These are phyloP conservation scores for Dichetophora obliterata DNA, from an alignment of 2,888 invertebrate genomes.

Conservation along the genomic window DNA sequence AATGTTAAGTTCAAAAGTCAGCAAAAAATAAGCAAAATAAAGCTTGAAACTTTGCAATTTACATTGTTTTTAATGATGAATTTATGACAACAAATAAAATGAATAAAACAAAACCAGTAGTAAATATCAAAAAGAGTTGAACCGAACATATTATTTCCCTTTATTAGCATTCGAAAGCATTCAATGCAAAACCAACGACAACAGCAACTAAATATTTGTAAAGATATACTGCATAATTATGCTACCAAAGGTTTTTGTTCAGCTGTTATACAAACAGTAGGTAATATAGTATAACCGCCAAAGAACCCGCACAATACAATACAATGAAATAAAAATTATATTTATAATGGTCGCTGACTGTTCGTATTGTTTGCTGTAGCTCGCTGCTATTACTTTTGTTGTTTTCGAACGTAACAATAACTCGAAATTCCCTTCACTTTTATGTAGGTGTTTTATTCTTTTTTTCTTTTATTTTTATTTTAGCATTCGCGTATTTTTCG, in stretches of 20 bases:
- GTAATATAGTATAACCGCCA: no score
- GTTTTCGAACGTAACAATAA: background rate
- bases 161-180: no score
- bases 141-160: no score
- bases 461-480: background rate
- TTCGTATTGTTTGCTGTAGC: background rate
- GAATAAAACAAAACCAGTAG: no score
- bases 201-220: background rate
- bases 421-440: slow-evolving; percentile 15
- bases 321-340: no score
- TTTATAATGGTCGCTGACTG: background rate
- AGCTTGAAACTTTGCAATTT: no score
- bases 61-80: no score
- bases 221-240: background rate
- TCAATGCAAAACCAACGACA: background rate
- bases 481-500: background rate
- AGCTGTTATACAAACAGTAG: background rate
- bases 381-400: background rate
- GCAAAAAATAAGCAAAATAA: no score
- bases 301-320: no score
- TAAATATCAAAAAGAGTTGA: no score
- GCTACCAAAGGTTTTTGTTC: slow-evolving; percentile 15
- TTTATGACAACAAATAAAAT: no score
- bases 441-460: background rate
- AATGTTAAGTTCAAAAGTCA: no score